Evolutionary conservation across 2,113 vertebrate genomes (phyloP).

Genomic region (Carassius auratus): DNA sequence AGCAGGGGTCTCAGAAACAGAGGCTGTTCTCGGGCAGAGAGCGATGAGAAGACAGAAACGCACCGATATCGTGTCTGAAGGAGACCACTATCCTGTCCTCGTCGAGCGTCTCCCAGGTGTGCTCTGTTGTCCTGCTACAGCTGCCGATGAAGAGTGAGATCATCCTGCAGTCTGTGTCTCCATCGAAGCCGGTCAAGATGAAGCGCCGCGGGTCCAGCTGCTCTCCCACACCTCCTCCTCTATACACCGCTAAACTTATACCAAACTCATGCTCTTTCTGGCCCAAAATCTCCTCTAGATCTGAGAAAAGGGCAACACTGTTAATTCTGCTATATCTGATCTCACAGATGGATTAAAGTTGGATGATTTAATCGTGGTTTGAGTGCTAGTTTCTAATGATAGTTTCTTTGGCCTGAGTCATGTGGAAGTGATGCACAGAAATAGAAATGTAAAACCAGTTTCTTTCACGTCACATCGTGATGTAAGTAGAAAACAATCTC

Average conservation of each 20-base stretch:
- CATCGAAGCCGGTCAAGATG: constrained; percentile 62
- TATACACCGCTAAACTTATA: constrained; percentile 55
- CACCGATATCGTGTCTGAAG: constrained; percentile 64
- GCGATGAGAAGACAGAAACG: neutral
- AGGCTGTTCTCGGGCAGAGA: neutral
- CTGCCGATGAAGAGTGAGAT: constrained; percentile 62
- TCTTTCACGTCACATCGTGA: neutral
- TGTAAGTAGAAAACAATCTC: neutral
- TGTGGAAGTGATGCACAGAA: neutral
- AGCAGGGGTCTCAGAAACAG: neutral
- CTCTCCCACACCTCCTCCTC: constrained; percentile 26
- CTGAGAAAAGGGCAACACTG: constrained; percentile 37
- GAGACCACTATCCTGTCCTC: constrained; percentile 62
- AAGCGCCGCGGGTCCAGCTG: constrained; percentile 58
- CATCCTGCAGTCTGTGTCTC: constrained; percentile 35
- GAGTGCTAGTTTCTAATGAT: neutral
- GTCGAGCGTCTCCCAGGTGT: constrained; percentile 62
- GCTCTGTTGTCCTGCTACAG: constrained; percentile 58
- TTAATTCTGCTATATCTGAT: neutral
- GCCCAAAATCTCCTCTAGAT: constrained; percentile 51
- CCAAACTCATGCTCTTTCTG: constrained; percentile 50
- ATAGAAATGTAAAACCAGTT: neutral
- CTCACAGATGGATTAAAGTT: neutral
- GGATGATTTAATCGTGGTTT: neutral
- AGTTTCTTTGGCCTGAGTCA: neutral